Percentiles rank a stretch among this genome's conserved stretches.
These are phyloP conservation scores for Limnephilus rhombicus DNA, from an alignment of 2,888 invertebrate species.

Conservation along the genomic window DNA sequence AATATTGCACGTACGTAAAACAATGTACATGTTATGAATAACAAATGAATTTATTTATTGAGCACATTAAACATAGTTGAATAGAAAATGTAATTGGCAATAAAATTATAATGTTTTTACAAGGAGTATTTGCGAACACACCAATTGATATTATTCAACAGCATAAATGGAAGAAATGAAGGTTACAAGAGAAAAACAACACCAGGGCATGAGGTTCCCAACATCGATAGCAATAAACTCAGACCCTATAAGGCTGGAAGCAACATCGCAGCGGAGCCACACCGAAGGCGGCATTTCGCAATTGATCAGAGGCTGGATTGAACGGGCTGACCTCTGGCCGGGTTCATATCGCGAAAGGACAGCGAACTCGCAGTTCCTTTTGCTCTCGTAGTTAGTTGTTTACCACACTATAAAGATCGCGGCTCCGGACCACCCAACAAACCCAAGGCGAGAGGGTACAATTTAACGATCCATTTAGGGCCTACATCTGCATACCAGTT, in stretches of 20 bases:
- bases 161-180: not conserved
- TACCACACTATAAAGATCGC: slow-evolving; percentile 16
- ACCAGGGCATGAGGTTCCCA: not conserved
- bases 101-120: not conserved
- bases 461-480: not conserved
- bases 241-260: slow-evolving; percentile 9
- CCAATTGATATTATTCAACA: not conserved
- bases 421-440: slow-evolving; percentile 20
- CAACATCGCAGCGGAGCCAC: not conserved
- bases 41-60: not conserved
- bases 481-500: not conserved
- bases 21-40: too few species aligned
- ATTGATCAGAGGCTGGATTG: slow-evolving; percentile 33
- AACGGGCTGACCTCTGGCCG: slow-evolving; percentile 29
- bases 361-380: not conserved
- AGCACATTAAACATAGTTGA: not conserved
- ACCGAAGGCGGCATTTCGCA: slow-evolving; percentile 4
- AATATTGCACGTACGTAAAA: too few species aligned
- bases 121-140: not conserved
- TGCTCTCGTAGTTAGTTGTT: slow-evolving; percentile 14
- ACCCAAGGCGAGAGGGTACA: slow-evolving; percentile 11
- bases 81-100: not conserved
- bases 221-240: not conserved
- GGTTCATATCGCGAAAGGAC: slow-evolving; percentile 29
- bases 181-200: not conserved